phyloP scores from a whole-genome alignment of 2,888 invertebrate genomes.

The Toxonevra muliebris region DNA sequence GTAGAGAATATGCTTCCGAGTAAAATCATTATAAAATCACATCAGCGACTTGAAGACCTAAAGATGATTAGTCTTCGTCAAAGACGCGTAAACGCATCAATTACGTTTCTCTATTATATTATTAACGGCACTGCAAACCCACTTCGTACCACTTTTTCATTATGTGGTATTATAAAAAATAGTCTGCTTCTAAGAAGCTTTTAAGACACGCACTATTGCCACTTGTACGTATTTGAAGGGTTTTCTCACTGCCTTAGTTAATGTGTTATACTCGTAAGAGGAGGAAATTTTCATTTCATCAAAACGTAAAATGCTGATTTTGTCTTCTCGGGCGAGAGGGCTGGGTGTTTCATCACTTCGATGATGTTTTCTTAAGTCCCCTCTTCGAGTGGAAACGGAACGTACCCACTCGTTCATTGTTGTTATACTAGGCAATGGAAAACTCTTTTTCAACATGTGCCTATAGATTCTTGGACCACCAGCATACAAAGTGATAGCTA shows the following conservation, averaged over 20 bases:
- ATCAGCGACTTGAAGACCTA: too few relatives aligned
- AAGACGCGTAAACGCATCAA: too few relatives aligned
- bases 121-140: too few relatives aligned
- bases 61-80: too few relatives aligned
- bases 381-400: neutral
- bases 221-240: neutral
- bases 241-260: neutral
- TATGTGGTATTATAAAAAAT: too few relatives aligned
- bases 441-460: neutral
- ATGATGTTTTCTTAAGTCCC: neutral
- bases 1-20: too few relatives aligned
- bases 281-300: slow-evolving; percentile 6
- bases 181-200: too few relatives aligned
- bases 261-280: neutral
- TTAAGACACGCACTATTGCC: too few relatives aligned
- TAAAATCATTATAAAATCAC: too few relatives aligned
- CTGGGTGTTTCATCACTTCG: neutral
- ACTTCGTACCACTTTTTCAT: too few relatives aligned
- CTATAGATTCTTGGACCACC: neutral
- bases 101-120: too few relatives aligned
- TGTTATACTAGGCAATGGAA: neutral
- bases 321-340: neutral
- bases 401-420: neutral
- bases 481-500: neutral
- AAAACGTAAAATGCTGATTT: too few relatives aligned